phyloP scores from a whole-genome alignment of 2,888 invertebrate species.

The Pemphredon lugubris region DNA sequence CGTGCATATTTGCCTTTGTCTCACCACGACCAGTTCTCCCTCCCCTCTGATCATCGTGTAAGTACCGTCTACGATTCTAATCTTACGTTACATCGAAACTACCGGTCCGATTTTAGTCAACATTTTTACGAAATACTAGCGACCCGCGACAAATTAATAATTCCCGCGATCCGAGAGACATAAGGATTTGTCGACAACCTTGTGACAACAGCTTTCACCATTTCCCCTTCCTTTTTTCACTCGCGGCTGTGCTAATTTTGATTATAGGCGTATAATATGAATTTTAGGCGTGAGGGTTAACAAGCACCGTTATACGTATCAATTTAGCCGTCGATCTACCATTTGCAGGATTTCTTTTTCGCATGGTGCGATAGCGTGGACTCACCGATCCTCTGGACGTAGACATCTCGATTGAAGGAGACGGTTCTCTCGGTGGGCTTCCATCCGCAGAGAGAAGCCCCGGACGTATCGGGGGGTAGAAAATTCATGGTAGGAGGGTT shows the following conservation, averaged over 20 bases:
- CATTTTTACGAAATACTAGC: constrained; percentile 21
- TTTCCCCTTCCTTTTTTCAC: constrained; percentile 31
- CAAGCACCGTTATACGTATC: constrained; percentile 66
- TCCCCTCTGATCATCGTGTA: neutral
- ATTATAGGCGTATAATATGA: neutral
- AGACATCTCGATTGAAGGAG: constrained; percentile 95
- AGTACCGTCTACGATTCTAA: no score
- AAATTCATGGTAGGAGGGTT: constrained; percentile 56
- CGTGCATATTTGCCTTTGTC: no score
- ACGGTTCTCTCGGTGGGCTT: constrained; percentile 86
- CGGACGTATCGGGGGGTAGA: constrained; percentile 64
- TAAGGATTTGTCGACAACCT: constrained; percentile 35
- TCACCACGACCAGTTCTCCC: neutral
- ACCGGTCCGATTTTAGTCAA: constrained; percentile 25
- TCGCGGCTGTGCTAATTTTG: neutral
- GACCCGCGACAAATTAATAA: constrained; percentile 52
- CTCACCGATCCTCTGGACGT: constrained; percentile 94
- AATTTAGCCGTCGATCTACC: constrained; percentile 34
- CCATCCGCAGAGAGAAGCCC: constrained; percentile 78
- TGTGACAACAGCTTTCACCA: constrained; percentile 51
- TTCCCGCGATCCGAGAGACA: constrained; percentile 59
- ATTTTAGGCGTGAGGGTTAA: constrained; percentile 23
- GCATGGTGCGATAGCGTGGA: constrained; percentile 76
- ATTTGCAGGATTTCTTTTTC: constrained; percentile 66
- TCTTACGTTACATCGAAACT: neutral